Conservation (phyloP, 2,888 invertebrate genomes). For the Mythimna vitellina region DNA sequence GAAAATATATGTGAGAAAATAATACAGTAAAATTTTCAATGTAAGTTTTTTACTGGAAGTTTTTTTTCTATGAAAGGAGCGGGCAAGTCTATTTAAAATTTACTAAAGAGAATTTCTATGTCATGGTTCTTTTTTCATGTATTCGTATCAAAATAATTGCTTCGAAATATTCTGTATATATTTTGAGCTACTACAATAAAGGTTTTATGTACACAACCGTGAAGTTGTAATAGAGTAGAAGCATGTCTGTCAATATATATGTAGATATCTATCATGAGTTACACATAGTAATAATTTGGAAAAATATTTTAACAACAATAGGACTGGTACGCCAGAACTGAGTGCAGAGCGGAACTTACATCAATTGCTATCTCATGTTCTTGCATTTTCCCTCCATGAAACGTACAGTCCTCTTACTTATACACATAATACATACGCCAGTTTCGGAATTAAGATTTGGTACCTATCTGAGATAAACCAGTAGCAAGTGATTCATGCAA, state of each 20-base stretch:
- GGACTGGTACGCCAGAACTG: background rate
- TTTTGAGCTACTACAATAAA: background rate
- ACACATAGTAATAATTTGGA: background rate
- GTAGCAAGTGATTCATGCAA: background rate
- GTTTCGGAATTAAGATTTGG: background rate
- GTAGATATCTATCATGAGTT: background rate
- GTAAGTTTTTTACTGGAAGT: background rate
- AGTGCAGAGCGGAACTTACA: constrained; percentile 1
- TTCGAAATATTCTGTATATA: background rate
- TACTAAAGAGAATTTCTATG: background rate
- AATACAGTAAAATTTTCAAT: background rate
- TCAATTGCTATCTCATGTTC: background rate
- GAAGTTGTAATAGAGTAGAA: background rate
- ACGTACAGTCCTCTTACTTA: background rate
- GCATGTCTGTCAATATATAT: too few relatives aligned
- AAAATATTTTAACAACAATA: background rate
- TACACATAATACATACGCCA: background rate
- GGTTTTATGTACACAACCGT: background rate
- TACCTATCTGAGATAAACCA: background rate
- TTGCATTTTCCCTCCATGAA: background rate
- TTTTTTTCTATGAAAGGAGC: constrained; percentile 2
- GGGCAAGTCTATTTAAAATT: background rate
- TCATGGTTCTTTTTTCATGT: background rate
- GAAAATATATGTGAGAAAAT: background rate
- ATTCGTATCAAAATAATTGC: background rate